These are phyloP conservation scores for Artemia sinica DNA, from an alignment of 2,888 invertebrate genomes.

Conservation along the genomic window DNA sequence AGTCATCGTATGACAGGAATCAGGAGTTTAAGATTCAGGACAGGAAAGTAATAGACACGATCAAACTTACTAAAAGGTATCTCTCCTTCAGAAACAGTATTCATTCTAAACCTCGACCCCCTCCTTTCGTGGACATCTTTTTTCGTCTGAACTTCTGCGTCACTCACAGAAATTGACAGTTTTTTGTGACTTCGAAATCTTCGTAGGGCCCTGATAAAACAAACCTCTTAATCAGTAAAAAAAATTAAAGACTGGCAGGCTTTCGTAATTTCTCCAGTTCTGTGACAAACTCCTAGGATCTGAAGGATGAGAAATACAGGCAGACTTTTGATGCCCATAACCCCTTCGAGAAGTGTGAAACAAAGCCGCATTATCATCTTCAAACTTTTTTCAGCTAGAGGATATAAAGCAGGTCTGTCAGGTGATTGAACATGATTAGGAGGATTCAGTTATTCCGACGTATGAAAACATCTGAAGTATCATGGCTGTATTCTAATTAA, in stretches of 20 bases:
- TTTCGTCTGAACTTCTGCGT: conserved; percentile 8
- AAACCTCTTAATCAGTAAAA: background rate
- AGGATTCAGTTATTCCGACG: too few relatives aligned
- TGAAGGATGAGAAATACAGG: background rate
- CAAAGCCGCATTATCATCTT: background rate
- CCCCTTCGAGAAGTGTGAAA: background rate
- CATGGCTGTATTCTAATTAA: too few relatives aligned
- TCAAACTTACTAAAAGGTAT: too few relatives aligned
- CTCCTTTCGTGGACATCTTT: background rate
- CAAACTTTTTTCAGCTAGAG: background rate
- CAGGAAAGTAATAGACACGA: background rate
- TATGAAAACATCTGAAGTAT: too few relatives aligned
- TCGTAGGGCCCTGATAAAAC: background rate
- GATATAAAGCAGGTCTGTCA: background rate
- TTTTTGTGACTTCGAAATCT: background rate
- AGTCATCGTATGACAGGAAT: too few relatives aligned
- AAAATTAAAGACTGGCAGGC: background rate
- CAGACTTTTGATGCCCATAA: background rate
- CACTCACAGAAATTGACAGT: background rate
- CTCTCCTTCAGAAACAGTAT: background rate
- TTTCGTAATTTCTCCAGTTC: background rate
- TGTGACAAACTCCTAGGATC: conserved; percentile 10
- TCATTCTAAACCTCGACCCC: background rate
- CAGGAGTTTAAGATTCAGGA: too few relatives aligned
- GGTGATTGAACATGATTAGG: background rate